phyloP scores from a whole-genome alignment of 1,140 invertebrate species.

The Adelges cooleyi region DNA sequence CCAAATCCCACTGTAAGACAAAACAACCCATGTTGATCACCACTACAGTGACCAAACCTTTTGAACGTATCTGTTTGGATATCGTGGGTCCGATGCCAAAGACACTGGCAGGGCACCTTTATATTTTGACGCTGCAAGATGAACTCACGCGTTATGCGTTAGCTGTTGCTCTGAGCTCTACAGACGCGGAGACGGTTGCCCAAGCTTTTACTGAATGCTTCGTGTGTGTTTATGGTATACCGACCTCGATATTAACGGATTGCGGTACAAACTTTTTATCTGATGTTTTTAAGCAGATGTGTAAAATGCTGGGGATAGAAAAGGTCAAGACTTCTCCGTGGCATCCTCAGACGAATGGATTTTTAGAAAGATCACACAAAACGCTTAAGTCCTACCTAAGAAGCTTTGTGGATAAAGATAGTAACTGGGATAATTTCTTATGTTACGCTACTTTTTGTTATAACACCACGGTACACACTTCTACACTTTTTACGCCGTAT shows the following conservation, averaged over 20 bases:
- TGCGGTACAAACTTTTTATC: not conserved
- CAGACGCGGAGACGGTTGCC: not conserved
- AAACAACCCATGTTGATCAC: no score
- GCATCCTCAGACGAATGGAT: not conserved
- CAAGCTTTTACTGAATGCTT: not conserved
- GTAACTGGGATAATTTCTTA: not conserved
- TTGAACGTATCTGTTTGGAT: no score
- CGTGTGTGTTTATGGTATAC: not conserved
- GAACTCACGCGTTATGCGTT: not conserved
- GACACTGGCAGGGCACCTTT: not conserved
- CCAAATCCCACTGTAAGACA: no score
- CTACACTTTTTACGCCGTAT: not conserved
- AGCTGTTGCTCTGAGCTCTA: not conserved
- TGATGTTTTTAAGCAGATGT: not conserved
- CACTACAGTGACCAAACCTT: no score
- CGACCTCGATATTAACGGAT: not conserved
- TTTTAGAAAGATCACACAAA: not conserved
- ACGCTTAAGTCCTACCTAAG: not conserved
- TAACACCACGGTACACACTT: not conserved
- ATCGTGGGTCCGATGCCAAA: no score
- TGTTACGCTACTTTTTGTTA: not conserved
- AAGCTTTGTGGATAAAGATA: not conserved
- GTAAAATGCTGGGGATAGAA: not conserved
- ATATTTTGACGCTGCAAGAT: not conserved
- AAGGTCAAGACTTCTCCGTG: not conserved